Base-by-base conservation (phyloP, 2,888 invertebrate species). In the Eupithecia tripunctaria region DNA sequence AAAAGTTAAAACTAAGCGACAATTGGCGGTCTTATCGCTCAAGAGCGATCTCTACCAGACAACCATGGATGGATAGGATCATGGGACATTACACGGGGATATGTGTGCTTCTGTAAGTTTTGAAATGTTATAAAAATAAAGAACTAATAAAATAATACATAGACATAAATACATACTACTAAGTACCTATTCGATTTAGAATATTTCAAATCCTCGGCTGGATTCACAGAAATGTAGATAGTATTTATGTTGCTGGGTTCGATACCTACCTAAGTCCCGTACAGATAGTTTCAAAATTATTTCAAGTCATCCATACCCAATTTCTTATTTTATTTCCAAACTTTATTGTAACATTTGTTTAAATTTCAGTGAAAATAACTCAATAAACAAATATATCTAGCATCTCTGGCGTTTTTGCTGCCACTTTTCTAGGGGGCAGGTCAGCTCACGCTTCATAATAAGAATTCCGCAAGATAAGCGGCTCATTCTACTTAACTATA, bases 401-500 rank as follows among this genome's bases (percentile, higher is more conserved):
- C 21, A 51, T 51, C 4, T 21, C 12, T 12, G 18, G 63, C 36
- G 38, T 38, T 38, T 21, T 32, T 36, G 65, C 59, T 21, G 47
- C 32, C 73, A 70, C 32, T 71, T 74, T 32, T 71, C 71, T 74
- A 71, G 29, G 47, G 65, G 47, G 41, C 12, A 10, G 41, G 18
- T 21, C 47, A 68, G 78, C 79, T 77, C 78, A 84, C 82, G 79
- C 84, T 81, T 89, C 87, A 85, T 88, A 87, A 88, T 85, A 89
- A 84, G 86, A 85, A 89, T 89, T 88, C 86, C 83, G 78, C 78
- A 79, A 79, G 82, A 82, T 83, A 82, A 84, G 82, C 84, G 80
- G 82, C 82, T 83, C 79, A 81, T 82, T 83, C 83, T 78, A 80
- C 80, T 82, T 82, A 83, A 84, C 84, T 78, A 82, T 82, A 72